Conservation (phyloP, 2,888 invertebrate species). For the Epinotia brunnichana region DNA sequence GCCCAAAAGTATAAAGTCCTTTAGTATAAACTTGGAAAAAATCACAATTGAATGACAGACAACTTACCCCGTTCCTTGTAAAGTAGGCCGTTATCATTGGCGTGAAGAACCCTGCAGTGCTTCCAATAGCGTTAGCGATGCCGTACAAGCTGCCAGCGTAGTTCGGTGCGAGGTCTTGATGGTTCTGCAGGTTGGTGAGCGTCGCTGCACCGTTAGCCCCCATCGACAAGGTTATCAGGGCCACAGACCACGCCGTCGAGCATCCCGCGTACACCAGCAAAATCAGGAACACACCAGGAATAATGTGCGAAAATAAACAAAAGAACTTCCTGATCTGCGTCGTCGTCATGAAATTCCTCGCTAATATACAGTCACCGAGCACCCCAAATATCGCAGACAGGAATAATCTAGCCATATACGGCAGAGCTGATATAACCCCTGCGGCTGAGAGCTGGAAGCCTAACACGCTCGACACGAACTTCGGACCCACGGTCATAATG, state of each 20-base stretch:
- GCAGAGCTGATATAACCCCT: slow-evolving; percentile 87
- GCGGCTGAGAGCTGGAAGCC: slow-evolving; percentile 89
- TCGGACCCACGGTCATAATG: slow-evolving; percentile 89
- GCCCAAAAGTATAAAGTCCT: no score
- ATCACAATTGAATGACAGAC: no score
- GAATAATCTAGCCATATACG: slow-evolving; percentile 87
- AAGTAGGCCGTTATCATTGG: slow-evolving; percentile 88
- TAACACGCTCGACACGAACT: slow-evolving; percentile 88
- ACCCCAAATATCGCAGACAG: slow-evolving; percentile 88
- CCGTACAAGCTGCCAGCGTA: slow-evolving; percentile 91
- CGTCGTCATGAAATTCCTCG: slow-evolving; percentile 71
- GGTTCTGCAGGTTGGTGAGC: slow-evolving; percentile 85
- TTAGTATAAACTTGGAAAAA: no score
- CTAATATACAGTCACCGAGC: slow-evolving; percentile 85
- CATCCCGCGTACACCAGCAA: slow-evolving; percentile 85
- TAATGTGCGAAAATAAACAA: slow-evolving; percentile 84
- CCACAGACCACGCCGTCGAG: slow-evolving; percentile 84
- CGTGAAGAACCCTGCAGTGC: slow-evolving; percentile 88
- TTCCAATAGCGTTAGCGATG: slow-evolving; percentile 89
- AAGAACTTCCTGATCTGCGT: slow-evolving; percentile 85
- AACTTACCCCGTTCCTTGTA: slow-evolving; percentile 81
- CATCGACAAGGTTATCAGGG: slow-evolving; percentile 86
- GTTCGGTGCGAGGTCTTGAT: slow-evolving; percentile 91
- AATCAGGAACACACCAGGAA: slow-evolving; percentile 81
- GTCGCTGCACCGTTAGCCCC: slow-evolving; percentile 87